Evolutionary conservation across 1,140 invertebrate species (phyloP).

Genomic region (Drusus annulatus): DNA sequence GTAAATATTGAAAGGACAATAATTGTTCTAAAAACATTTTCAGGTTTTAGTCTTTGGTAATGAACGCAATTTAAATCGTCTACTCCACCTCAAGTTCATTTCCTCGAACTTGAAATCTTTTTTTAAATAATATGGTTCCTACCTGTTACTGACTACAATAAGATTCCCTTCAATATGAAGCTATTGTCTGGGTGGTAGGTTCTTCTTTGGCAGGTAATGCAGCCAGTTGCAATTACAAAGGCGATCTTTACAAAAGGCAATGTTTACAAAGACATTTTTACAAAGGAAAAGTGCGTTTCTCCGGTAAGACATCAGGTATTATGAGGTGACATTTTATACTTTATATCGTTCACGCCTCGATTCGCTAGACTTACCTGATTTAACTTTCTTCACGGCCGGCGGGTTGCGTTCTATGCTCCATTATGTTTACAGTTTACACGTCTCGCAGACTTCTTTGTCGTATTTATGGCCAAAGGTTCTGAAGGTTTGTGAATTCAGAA

Average conservation of each 20-base stretch:
- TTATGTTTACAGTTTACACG: not conserved
- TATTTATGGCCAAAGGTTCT: no score
- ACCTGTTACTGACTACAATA: not conserved
- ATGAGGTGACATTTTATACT: not conserved
- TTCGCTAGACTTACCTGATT: not conserved
- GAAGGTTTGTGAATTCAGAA: not conserved
- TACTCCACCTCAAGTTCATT: no score
- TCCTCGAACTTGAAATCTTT: no score
- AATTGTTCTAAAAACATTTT: no score
- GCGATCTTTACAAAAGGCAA: not conserved
- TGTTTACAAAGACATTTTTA: no score
- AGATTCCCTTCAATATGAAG: not conserved
- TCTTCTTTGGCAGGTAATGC: not conserved
- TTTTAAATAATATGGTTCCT: not conserved
- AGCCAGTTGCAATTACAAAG: not conserved
- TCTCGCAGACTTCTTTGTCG: no score
- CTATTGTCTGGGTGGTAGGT: not conserved
- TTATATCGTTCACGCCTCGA: conserved; percentile 1
- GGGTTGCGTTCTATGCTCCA: not conserved
- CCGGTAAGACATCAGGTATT: not conserved
- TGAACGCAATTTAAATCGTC: no score
- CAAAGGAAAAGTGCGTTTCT: conserved; percentile 16
- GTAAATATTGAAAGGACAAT: no score
- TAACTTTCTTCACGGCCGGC: not conserved
- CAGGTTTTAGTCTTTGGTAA: no score